Base-by-base conservation (phyloP, 2,797 vertebrate species). In the Etheostoma perlongum region DNA sequence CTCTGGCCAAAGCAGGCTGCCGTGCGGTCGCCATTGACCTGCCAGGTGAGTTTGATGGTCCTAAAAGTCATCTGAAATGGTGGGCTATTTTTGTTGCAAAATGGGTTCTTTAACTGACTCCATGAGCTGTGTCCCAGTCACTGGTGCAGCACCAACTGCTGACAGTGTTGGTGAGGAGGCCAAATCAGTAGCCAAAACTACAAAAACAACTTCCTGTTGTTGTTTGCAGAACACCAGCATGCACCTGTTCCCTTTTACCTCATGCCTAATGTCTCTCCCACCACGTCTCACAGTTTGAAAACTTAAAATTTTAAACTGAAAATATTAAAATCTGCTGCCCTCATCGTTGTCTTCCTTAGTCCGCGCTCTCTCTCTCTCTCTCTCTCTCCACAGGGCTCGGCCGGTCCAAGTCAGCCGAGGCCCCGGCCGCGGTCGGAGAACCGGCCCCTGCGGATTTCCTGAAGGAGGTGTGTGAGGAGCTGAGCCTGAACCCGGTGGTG, bases 21-120 rank as follows among this genome's bases (percentile, higher is more conserved):
- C 92, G 95, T 1, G 97, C 97, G 0, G 94, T 99, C 18, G 98
- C 97, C 79, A 85, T 99, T 2, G 98, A 99, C 88, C 91, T 99
- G 74, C 98, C 98, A 85, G 98, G 98, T 99, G 60, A 69, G 81
- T 78, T 51, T 52, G 33, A 7, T 0, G 63, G 7, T 7, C 27
- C n/a, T 36, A 15, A 64, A 15, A 13, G n/a, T 36, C 19, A 6
- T 49, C 46, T 13, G 6, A 30, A n/a, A 8, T 16, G 27, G 14
- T 52, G 6, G 4, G 36, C 47, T 33, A 14, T 51, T 52, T 67
- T 13, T 33, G 47, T 52, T 74, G 14, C 9, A 52, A 58, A 51
- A 46, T n/a, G 6, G 15, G 42, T 40, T 40, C 53, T n/a, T 44
- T 27, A 33, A 44, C 11, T 40, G 68, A 25, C n/a, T 40, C 27